Evolutionary conservation across 2,113 vertebrate species (phyloP).

Genomic region (Epinephelus moara): DNA sequence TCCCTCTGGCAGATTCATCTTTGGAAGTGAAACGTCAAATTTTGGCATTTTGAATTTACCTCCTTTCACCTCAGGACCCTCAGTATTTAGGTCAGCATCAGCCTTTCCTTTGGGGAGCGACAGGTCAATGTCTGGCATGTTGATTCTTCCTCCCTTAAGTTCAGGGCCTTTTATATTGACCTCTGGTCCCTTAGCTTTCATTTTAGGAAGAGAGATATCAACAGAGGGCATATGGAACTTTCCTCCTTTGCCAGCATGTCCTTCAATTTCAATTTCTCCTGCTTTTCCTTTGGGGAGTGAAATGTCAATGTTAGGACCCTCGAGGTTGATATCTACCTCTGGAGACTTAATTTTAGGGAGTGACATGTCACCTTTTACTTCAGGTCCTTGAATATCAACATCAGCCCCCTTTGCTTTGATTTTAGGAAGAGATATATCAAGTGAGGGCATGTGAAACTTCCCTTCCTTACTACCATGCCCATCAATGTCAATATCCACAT

Average conservation of each 20-base stretch:
- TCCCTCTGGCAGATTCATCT: slow-evolving; percentile 61
- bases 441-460: slow-evolving; percentile 72
- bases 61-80: slow-evolving; percentile 42
- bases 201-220: slow-evolving; percentile 64
- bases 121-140: slow-evolving; percentile 48
- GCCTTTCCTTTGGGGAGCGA: slow-evolving; percentile 59
- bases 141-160: slow-evolving; percentile 54
- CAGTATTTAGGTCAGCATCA: slow-evolving; percentile 42
- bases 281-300: slow-evolving; percentile 66
- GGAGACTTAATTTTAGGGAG: slow-evolving; percentile 64
- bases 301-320: slow-evolving; percentile 58
- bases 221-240: slow-evolving; percentile 64
- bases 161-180: slow-evolving; percentile 43
- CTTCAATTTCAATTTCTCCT: slow-evolving; percentile 38
- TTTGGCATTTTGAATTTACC: slow-evolving; percentile 67
- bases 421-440: slow-evolving; percentile 71
- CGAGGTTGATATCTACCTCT: slow-evolving; percentile 16
- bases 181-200: slow-evolving; percentile 39
- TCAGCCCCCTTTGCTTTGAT: slow-evolving; percentile 43
- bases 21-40: slow-evolving; percentile 70
- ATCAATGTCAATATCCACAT: slow-evolving; percentile 37
- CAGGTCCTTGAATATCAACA: slow-evolving; percentile 55
- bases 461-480: slow-evolving; percentile 35
- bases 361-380: slow-evolving; percentile 67
- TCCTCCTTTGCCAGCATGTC: slow-evolving; percentile 52